These are phyloP conservation scores for Caenorhabditis japonica DNA, from an alignment of 2,888 invertebrate genomes.

Conservation along the genomic window DNA sequence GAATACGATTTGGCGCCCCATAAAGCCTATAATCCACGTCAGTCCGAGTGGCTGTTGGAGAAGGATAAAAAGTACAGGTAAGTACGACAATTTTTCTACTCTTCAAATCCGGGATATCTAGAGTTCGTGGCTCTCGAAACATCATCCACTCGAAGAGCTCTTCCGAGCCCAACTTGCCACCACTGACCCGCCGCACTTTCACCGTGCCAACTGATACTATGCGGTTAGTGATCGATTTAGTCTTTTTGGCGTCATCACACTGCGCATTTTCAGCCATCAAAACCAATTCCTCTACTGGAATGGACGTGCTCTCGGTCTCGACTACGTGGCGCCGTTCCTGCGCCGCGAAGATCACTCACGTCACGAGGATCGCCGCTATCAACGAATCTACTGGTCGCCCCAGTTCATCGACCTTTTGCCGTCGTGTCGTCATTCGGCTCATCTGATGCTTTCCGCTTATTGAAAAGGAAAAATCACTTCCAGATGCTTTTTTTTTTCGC, in stretches of 20 bases:
- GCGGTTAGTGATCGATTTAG: conserved; percentile 41
- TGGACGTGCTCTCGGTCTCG: conserved; percentile 70
- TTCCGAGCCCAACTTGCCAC: conserved; percentile 58
- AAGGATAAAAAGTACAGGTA: conserved; percentile 57
- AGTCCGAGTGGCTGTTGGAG: conserved; percentile 69
- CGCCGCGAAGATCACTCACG: conserved; percentile 31
- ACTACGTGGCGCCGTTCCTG: conserved; percentile 70
- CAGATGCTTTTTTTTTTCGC: too few species aligned
- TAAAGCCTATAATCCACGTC: conserved; percentile 70
- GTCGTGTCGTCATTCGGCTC: conserved; percentile 69
- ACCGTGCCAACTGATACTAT: conserved; percentile 59
- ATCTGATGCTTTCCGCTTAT: conserved; percentile 73
- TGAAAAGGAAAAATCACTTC: too few species aligned
- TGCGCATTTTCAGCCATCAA: conserved; percentile 58
- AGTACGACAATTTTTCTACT: not conserved
- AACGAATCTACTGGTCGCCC: conserved; percentile 68
- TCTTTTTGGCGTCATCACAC: not conserved
- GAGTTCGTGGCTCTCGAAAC: conserved; percentile 42
- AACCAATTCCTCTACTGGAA: conserved; percentile 72
- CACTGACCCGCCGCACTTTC: conserved; percentile 51
- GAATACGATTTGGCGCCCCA: conserved; percentile 66
- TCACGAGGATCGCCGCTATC: conserved; percentile 61
- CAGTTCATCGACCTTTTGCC: conserved; percentile 68
- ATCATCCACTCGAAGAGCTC: conserved; percentile 46
- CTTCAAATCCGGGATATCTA: conserved; percentile 15